These are phyloP conservation scores for mouse (Mus musculus) DNA, from an alignment of 2,113 vertebrate species.

Conservation along the genomic window GRCm39 chr16:83712001-83712500, in stretches of 20 bases:
- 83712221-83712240: not conserved
- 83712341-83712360: too few relatives aligned
- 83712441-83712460: too few relatives aligned
- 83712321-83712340: too few relatives aligned
- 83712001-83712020: not conserved
- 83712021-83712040: not conserved
- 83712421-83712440: too few relatives aligned
- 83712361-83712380: too few relatives aligned
- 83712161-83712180: not conserved
- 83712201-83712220: not conserved
- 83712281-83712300: not conserved
- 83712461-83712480: too few relatives aligned
- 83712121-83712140: not conserved
- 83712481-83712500: too few relatives aligned
- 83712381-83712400: too few relatives aligned
- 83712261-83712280: not conserved
- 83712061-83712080: not conserved
- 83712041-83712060: not conserved
- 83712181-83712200: not conserved
- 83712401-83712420: too few relatives aligned
- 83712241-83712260: not conserved
- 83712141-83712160: not conserved
- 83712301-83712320: too few relatives aligned
- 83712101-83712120: not conserved
- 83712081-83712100: slow-evolving; percentile 3